Conservation (phyloP, 2,888 invertebrate genomes). For the Dione vanillae region DNA sequence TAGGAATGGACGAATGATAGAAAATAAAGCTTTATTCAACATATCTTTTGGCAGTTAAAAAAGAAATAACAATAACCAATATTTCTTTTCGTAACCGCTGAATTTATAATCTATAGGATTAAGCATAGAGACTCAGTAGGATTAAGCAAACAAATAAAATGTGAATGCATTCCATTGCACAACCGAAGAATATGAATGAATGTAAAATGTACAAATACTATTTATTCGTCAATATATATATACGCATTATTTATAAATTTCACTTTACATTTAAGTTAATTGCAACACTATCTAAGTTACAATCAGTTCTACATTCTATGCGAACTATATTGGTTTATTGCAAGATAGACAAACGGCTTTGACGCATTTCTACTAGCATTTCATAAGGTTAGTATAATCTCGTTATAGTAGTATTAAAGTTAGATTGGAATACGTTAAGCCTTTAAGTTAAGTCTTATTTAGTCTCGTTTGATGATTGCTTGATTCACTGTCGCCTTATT, state of each 20-base stretch:
- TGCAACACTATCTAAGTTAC: constrained; percentile 13
- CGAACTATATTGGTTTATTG: constrained; percentile 2
- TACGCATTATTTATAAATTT: background rate
- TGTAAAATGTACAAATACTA: too few relatives aligned
- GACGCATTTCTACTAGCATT: constrained; percentile 9
- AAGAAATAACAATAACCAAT: too few relatives aligned
- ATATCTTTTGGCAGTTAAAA: too few relatives aligned
- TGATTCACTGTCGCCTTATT: background rate
- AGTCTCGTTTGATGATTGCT: background rate
- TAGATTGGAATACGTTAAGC: background rate
- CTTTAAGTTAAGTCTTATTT: background rate
- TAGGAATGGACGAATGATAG: too few relatives aligned
- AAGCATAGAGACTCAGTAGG: too few relatives aligned
- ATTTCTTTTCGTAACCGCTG: too few relatives aligned
- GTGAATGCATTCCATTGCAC: too few relatives aligned
- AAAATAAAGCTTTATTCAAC: too few relatives aligned
- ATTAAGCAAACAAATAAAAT: too few relatives aligned
- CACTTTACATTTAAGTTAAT: constrained; percentile 9
- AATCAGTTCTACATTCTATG: background rate
- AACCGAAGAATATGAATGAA: too few relatives aligned
- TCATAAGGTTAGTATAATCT: constrained; percentile 2
- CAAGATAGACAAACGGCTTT: constrained; percentile 19
- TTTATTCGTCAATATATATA: background rate
- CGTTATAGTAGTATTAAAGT: constrained; percentile 5
- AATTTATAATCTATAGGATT: too few relatives aligned